A percentile compares a stretch with the other conserved stretches of the same genome.
phyloP scores from a whole-genome alignment of 2,797 vertebrate species.

The Hafferia zeledoni region DNA sequence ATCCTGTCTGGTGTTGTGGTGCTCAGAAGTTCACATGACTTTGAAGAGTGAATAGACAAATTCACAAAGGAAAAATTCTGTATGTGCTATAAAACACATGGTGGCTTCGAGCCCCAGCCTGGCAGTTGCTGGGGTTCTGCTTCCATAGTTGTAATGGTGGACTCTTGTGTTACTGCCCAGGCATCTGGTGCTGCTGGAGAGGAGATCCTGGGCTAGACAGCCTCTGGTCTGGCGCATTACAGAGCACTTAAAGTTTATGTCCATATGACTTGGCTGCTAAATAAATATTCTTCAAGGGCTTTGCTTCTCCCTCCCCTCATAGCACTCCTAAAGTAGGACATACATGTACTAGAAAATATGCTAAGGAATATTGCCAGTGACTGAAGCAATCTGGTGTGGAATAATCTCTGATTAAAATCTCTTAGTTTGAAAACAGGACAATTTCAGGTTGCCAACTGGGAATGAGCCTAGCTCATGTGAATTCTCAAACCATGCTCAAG shows the following conservation, averaged over 20 bases:
- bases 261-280: background rate
- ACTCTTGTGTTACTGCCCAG: background rate
- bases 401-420: background rate
- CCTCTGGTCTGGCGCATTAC: background rate
- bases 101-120: background rate
- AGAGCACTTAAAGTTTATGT: background rate
- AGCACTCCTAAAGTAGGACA: background rate
- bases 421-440: background rate
- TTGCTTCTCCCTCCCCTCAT: background rate
- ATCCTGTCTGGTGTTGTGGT: background rate
- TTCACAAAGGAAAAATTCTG: background rate
- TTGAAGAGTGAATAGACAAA: background rate
- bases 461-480: background rate
- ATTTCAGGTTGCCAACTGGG: background rate
- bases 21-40: background rate
- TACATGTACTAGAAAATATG: background rate
- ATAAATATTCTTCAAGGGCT: background rate
- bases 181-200: background rate
- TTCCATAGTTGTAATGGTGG: background rate
- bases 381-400: background rate
- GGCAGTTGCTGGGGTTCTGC: background rate
- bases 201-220: background rate
- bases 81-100: accelerated
- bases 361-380: background rate
- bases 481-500: background rate